phyloP scores from a whole-genome alignment of 1,140 invertebrate genomes.

The Ceratitis capitata region DNA sequence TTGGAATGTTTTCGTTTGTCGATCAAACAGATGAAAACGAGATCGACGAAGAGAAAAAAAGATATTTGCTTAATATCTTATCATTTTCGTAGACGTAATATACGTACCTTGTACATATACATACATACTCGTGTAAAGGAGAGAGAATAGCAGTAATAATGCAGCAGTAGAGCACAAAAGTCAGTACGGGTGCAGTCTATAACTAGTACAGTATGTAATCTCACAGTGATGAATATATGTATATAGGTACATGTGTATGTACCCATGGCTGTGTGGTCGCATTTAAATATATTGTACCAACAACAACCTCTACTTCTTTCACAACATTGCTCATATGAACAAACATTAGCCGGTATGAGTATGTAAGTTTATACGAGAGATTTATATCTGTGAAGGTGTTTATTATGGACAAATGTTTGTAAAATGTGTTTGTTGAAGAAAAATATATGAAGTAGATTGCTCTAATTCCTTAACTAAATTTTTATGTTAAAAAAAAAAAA shows the following conservation, averaged over 20 bases:
- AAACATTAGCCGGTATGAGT: not conserved
- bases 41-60: not conserved
- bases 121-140: not conserved
- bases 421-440: not conserved
- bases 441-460: constrained; percentile 31
- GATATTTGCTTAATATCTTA: not conserved
- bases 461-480: constrained; percentile 23
- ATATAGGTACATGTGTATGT: too few species aligned
- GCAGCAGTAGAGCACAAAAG: not conserved
- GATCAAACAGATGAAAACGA: not conserved
- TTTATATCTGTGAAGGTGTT: not conserved
- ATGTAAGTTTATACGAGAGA: not conserved
- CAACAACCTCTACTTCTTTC: not conserved
- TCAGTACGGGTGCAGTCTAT: not conserved
- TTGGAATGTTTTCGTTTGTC: not conserved
- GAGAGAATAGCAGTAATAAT: not conserved
- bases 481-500: not conserved
- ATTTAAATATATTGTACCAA: too few species aligned
- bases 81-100: not conserved
- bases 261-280: not conserved
- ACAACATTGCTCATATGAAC: not conserved
- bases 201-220: not conserved
- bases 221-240: not conserved
- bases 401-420: not conserved
- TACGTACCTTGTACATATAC: not conserved